These are phyloP conservation scores for Phocoena phocoena DNA, from an alignment of 2,113 vertebrate species.

Conservation along the genomic window DNA sequence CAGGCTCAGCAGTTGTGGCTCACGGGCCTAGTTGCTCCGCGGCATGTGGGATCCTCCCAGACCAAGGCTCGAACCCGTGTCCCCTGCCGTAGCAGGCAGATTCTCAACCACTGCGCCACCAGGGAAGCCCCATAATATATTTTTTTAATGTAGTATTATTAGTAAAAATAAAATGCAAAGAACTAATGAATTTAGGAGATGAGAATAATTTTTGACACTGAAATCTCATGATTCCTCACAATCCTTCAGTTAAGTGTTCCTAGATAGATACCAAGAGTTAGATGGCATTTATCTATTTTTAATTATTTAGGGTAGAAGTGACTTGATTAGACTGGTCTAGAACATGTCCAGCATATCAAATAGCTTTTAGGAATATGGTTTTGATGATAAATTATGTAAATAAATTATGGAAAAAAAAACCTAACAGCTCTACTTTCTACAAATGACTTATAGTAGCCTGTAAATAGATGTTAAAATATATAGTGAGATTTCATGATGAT, in stretches of 20 bases:
- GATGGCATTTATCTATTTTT: background rate
- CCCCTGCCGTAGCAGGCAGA: no score
- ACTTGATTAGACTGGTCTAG: background rate
- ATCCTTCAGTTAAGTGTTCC: background rate
- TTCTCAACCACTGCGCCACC: no score
- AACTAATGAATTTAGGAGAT: background rate
- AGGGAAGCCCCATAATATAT: no score
- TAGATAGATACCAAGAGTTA: background rate
- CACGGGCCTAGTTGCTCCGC: no score
- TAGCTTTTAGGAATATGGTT: background rate
- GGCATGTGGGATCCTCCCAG: no score
- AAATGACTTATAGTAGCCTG: background rate
- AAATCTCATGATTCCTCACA: background rate
- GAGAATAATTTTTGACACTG: background rate
- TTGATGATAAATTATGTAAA: background rate
- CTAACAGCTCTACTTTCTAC: background rate
- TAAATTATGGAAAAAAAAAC: background rate
- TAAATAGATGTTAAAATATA: background rate
- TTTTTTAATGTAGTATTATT: background rate
- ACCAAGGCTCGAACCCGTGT: no score
- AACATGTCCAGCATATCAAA: background rate
- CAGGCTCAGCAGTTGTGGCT: no score
- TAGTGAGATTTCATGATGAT: background rate
- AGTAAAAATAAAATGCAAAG: background rate
- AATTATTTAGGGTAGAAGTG: background rate